These are phyloP conservation scores for Drosophila takahashii DNA, from an alignment of 1,140 invertebrate genomes.

Conservation along the genomic window DNA sequence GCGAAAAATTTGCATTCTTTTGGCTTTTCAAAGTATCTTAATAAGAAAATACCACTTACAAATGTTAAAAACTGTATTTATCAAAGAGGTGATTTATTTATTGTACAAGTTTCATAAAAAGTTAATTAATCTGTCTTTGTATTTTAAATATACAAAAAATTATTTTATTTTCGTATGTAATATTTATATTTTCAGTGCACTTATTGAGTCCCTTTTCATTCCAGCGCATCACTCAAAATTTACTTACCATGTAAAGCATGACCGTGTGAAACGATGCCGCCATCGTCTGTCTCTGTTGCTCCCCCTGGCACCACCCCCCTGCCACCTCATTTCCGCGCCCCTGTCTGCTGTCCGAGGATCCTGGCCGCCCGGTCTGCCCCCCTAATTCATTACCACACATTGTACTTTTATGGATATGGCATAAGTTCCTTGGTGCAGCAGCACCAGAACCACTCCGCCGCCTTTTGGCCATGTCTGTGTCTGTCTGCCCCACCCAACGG, in stretches of 20 bases:
- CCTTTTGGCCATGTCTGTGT: conserved; percentile 27
- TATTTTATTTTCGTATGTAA: not conserved
- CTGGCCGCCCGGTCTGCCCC: conserved; percentile 9
- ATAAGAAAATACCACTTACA: too few species aligned
- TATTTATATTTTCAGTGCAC: conserved; percentile 3
- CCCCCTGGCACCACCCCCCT: not conserved
- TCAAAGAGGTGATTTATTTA: too few species aligned
- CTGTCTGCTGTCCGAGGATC: conserved; percentile 30
- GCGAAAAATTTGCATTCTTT: not conserved
- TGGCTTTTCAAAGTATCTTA: too few species aligned
- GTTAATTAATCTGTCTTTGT: too few species aligned
- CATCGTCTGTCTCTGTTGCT: conserved; percentile 19
- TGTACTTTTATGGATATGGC: conserved; percentile 56
- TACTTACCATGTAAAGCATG: conserved; percentile 60
- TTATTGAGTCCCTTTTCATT: conserved; percentile 30
- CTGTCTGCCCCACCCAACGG: conserved; percentile 19
- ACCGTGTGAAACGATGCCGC: conserved; percentile 60
- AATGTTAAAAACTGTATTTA: too few species aligned
- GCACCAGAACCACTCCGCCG: conserved; percentile 3
- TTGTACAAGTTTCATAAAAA: too few species aligned
- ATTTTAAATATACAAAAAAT: not conserved
- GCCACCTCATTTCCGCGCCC: not conserved
- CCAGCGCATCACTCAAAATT: conserved; percentile 50
- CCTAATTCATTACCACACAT: conserved; percentile 57
- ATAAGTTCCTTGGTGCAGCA: conserved; percentile 38